phyloP scores from a whole-genome alignment of 2,888 invertebrate species.

The Hypolimnas misippus region DNA sequence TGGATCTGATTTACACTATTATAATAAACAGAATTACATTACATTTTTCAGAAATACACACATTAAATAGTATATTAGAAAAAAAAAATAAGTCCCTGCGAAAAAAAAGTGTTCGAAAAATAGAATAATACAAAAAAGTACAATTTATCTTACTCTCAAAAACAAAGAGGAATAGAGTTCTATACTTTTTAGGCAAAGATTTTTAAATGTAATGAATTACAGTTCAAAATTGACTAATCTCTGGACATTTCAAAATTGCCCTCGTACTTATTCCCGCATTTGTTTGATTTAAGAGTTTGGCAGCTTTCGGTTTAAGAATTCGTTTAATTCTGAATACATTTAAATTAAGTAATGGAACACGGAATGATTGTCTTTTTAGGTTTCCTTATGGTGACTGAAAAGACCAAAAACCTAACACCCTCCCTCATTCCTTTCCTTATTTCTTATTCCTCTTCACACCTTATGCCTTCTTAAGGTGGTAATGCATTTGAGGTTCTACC shows the following conservation, averaged over 20 bases:
- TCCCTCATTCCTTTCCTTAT: too few relatives aligned
- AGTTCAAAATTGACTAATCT: conserved; percentile 39
- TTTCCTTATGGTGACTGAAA: too few relatives aligned
- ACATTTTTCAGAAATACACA: too few relatives aligned
- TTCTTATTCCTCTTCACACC: too few relatives aligned
- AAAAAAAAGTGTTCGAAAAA: background rate
- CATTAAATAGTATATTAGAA: too few relatives aligned
- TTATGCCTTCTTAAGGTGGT: too few relatives aligned
- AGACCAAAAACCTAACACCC: too few relatives aligned
- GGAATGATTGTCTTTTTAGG: conserved; percentile 8
- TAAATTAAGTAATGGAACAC: conserved; percentile 33
- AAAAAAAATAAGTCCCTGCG: too few relatives aligned
- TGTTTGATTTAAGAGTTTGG: conserved; percentile 15
- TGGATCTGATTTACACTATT: too few relatives aligned
- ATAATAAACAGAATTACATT: too few relatives aligned
- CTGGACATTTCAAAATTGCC: conserved; percentile 38
- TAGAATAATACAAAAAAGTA: background rate
- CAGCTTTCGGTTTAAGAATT: conserved; percentile 17
- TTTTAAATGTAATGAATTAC: conserved; percentile 25
- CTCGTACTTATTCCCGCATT: conserved; percentile 20
- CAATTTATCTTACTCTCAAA: conserved; percentile 1
- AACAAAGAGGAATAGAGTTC: background rate
- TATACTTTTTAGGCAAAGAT: conserved; percentile 11
- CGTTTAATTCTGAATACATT: conserved; percentile 23
- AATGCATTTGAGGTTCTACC: too few relatives aligned